Evolutionary conservation across 2,113 vertebrate genomes (phyloP).

Genomic region (Delphinus delphis): DNA sequence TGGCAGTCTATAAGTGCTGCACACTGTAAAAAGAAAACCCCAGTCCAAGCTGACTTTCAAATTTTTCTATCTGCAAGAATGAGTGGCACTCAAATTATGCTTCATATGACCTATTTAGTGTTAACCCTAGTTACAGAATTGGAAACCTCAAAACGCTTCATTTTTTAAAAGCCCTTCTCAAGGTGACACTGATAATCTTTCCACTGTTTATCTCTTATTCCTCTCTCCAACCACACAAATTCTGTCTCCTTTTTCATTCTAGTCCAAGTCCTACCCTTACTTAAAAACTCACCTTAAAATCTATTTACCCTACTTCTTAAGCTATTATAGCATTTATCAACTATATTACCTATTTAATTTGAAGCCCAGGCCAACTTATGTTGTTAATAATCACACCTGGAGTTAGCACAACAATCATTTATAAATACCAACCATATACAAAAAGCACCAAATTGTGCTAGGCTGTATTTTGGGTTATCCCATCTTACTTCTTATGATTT

Average conservation of each 20-base stretch:
- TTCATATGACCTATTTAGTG: not conserved
- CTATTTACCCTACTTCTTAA: not conserved
- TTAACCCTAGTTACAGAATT: conserved; percentile 23
- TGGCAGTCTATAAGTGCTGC: not conserved
- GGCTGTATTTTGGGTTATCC: not conserved
- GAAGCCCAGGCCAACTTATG: not conserved
- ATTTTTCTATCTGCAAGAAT: conserved; percentile 11
- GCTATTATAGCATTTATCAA: not conserved
- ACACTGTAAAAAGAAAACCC: not conserved
- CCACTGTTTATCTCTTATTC: conserved; percentile 8
- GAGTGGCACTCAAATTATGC: not conserved
- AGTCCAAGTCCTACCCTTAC: not conserved
- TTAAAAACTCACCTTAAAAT: conserved; percentile 30
- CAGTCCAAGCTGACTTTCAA: not conserved
- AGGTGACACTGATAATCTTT: not conserved
- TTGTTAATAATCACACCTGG: not conserved
- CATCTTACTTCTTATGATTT: conserved; percentile 34
- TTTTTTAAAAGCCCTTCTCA: not conserved
- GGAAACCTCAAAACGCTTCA: not conserved
- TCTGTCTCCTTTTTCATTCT: not conserved
- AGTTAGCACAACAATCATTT: conserved; percentile 37
- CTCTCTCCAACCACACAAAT: not conserved
- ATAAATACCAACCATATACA: not conserved
- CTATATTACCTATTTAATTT: not conserved
- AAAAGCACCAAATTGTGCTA: not conserved